A percentile compares a stretch with the other conserved stretches of the same genome.
Conservation (phyloP, 2,888 invertebrate genomes). For the Tachystola acroxantha region DNA sequence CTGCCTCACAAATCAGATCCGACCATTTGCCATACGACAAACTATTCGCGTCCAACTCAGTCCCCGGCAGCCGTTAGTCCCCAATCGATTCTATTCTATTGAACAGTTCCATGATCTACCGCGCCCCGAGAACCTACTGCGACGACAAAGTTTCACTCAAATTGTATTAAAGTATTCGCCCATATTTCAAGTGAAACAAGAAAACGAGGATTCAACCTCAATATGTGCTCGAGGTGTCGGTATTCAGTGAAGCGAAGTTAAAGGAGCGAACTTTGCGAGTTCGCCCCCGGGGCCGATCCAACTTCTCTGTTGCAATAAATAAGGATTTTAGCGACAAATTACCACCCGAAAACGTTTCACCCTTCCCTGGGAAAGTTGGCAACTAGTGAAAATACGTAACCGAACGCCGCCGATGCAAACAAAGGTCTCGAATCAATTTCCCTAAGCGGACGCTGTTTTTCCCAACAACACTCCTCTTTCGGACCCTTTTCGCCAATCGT, state of each 20-base stretch:
- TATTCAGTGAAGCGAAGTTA: slow-evolving; percentile 70
- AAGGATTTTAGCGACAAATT: slow-evolving; percentile 77
- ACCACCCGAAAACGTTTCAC: slow-evolving; percentile 69
- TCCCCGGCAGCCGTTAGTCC: slow-evolving; percentile 17
- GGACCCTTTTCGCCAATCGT: slow-evolving; percentile 7
- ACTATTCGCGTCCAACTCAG: slow-evolving; percentile 12
- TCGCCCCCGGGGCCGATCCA: slow-evolving; percentile 70
- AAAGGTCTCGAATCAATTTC: slow-evolving; percentile 30
- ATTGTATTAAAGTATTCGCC: slow-evolving; percentile 56
- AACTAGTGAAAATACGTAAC: slow-evolving; percentile 51
- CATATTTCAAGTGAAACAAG: slow-evolving; percentile 66
- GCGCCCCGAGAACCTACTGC: slow-evolving; percentile 19
- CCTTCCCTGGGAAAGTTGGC: slow-evolving; percentile 58
- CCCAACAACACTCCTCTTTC: slow-evolving; percentile 9
- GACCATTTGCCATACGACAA: slow-evolving; percentile 11
- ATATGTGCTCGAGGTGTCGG: slow-evolving; percentile 72
- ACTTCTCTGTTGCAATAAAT: slow-evolving; percentile 74
- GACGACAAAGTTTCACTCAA: slow-evolving; percentile 32
- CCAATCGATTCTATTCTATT: slow-evolving; percentile 30
- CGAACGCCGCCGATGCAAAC: slow-evolving; percentile 27
- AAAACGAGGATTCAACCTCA: slow-evolving; percentile 69
- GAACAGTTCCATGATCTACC: slow-evolving; percentile 28
- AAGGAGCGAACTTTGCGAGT: slow-evolving; percentile 70
- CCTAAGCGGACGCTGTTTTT: slow-evolving; percentile 12
- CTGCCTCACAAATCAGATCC: slow-evolving; percentile 8